Base-by-base conservation (phyloP, 2,113 vertebrate genomes). In the Strix uralensis region DNA sequence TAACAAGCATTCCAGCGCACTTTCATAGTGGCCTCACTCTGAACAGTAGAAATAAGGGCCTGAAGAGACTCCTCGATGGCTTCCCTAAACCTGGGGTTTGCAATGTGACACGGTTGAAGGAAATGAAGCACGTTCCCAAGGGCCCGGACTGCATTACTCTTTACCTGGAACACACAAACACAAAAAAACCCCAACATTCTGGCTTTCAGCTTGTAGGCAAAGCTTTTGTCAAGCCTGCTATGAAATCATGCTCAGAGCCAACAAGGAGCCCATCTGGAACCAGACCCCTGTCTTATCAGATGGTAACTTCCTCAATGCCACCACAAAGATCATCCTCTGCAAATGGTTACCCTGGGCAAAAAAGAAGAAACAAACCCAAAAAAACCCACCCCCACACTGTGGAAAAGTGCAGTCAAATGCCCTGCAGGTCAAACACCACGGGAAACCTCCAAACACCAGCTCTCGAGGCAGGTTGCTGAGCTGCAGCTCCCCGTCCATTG, bases 1-100 rank as follows among this genome's bases (percentile, higher is more conserved):
- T 99, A 99, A 34, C 99, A 99, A 15, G 99, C 99, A 32, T 99
- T 99, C 99, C 99, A 99, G 59, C 99, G 97, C 83, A 99, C 99
- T 95, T 99, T 99, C 99, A 99, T 99, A 5, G 98, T 99, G 90
- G 99, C 98, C 34, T 99, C 99, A 2, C 98, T 98, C 67, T 98
- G 97, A 51, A 99, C 98, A 2, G 99, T 98, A 44, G 98, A 98
- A 34, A 99, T 98, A 16, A 99, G 98, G 55, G 99, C 98, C 88
- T 98, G 98, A 47, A 99, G 97, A 5, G 99, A 98, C 10, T 99
- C 99, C 85, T 99, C 98, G 0, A 99, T 98, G 12, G 99, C 98
- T 36, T 98, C 98, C 75, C 97, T 98, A 72, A 99, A 99, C 21
- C 96, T 98, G 30, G 99, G 98, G 30, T 99, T 98, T 38, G 96